Base-by-base conservation (phyloP, 2,888 invertebrate species). In the Diaphora mendica region DNA sequence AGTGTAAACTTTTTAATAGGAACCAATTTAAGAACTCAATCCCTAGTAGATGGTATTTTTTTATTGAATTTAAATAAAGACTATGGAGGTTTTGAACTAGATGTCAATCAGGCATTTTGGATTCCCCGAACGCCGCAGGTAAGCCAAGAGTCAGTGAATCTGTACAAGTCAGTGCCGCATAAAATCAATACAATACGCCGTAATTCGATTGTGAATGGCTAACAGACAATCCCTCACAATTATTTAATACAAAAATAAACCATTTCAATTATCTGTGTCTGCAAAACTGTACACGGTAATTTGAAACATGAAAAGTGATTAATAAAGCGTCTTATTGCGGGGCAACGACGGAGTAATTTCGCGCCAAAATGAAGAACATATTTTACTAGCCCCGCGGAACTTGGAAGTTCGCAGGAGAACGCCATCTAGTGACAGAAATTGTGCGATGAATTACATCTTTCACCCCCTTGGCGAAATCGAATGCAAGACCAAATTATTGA, bases 361-460 rank as follows among this genome's bases (percentile, higher is more conserved):
- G 81, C 81, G 86, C 81, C 85, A 82, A 88, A 90, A 90, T 91
- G 89, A 91, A 89, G 91, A 92, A 88, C 88, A 89, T 85, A 88
- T 91, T 91, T 90, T 85, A 85, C 86, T 87, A 85, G 86, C 87
- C 86, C 85, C 78, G 78, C 77, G 77, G 79, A 79, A 75, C 80
- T 79, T 81, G 79, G 76, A 81, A 78, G 78, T 78, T 82, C 75
- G 80, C 82, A 82, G 85, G 83, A 80, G 81, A 82, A 78, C 85
- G 83, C 82, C 84, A 84, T 82, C 83, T 84, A 85, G 89, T 91
- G 93, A 94, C 93, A 94, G 91, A 94, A 93, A 91, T 92, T 91
- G 90, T 85, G 84, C 91, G 90, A 93, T 94, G 93, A 94, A 94
- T 94, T 94, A 92, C 90, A 89, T 90, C 91, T 90, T 90, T 91